Base-by-base conservation (phyloP, 2,888 invertebrate species). In the Plebejus melissa region DNA sequence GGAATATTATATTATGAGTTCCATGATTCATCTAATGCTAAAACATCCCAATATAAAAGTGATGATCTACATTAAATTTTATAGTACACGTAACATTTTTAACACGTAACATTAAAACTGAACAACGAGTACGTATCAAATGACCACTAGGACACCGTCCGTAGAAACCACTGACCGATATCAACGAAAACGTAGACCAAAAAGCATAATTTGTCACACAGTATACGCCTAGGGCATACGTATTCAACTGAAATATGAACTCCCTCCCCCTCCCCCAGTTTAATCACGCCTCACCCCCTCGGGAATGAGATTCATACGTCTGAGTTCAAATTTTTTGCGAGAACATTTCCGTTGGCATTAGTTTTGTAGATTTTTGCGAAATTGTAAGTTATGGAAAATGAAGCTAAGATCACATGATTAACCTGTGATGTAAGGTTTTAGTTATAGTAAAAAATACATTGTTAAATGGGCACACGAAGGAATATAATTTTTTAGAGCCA, bases 251-350 rank as follows among this genome's bases (percentile, higher is more conserved):
- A 65, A 65, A 65, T 36, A 65, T 65, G 32, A 65, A 65, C 32
- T 4, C 22, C 60, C 28, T 4, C 60, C 60, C 58, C 58, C 4
- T 11, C 11, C 36, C 65, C 65, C 65, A 6, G 13, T 65, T 65
- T 65, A 65, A 65, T 65, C 60, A 65, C 65, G 5, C 60, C 32
- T 6, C 32, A 22, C 65, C 65, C 65, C 65, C 65, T 65, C 32
- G 65, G 65, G 65, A 65, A 32, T 65, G 65, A 65, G 65, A 32
- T 65, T 65, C 32, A 65, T 65, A 65, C 4, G 65, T 65, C 65
- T 65, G 65, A 65, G 5, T 65, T 65, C 16, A 65, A 65, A 11
- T 13, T 65, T 65, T 32, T 32, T 32, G 1, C 32, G 13, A 32
- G 13, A 5, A 32, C 65, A 65, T 65, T 65, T 65, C 13, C 65